Conservation (phyloP, 1,140 invertebrate species). For the Dreissena rostriformis region DNA sequence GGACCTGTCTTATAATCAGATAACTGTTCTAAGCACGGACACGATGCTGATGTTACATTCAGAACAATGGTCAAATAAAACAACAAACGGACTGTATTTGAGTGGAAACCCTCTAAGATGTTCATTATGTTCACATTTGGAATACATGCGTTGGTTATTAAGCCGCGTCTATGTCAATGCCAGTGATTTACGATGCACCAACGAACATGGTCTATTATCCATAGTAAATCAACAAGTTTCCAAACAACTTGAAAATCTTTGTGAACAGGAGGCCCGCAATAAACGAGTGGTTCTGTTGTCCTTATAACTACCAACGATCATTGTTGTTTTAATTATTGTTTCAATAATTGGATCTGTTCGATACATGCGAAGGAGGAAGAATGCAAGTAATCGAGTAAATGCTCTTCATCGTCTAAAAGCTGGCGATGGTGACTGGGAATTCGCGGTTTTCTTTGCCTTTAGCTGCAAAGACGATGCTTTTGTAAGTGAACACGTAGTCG, state of each 20-base stretch:
- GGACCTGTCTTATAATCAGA: conserved; percentile 2
- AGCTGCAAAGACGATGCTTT: conserved; percentile 18
- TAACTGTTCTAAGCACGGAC: neutral
- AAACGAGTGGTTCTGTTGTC: neutral
- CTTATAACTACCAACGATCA: neutral
- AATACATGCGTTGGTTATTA: neutral
- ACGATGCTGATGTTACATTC: neutral
- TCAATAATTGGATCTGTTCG: neutral
- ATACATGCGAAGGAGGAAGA: no score
- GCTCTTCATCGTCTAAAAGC: neutral
- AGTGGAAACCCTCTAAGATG: neutral
- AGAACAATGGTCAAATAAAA: neutral
- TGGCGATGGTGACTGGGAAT: neutral
- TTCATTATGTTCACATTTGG: conserved; percentile 1
- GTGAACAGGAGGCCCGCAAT: neutral
- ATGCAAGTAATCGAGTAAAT: neutral
- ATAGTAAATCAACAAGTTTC: neutral
- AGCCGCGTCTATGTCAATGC: neutral
- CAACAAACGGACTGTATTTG: neutral
- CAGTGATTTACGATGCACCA: neutral
- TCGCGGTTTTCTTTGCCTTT: conserved; percentile 12
- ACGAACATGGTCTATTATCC: neutral
- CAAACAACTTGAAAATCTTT: neutral
- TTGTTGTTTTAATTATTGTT: neutral
- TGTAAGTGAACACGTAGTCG: neutral